Evolutionary conservation across 2,797 vertebrate genomes (phyloP), one percentile per base, ranked within the genome.

Genomic region (Cyprinodon diabolis): DNA sequence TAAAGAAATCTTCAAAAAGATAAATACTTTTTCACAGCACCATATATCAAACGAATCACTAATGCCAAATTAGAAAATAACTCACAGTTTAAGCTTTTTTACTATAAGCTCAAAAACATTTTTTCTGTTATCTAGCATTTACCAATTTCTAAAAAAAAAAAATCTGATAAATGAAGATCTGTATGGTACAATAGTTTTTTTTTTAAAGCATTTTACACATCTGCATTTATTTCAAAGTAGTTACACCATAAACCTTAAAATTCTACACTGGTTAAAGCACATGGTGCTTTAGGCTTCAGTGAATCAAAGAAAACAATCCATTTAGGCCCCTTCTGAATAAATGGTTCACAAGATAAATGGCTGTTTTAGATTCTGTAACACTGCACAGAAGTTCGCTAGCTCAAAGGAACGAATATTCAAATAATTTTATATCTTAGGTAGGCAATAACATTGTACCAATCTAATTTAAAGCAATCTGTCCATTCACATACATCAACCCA

Each of bases 241-340:
- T 57, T 70, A 43, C 58, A 43, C 21, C 21, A 45, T 12, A 30
- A 48, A 56, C 47, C 51, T 25, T 52, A 30, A 66, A 66, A 21
- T 8, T 19, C 71, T 66, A 43, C 54, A 45, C 55, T 30, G 37
- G n/a, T 48, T 2, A 15, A 47, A 10, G 40, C 30, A 21, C 23
- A 66, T 14, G n/a, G 17, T 52, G 58, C 48, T 65, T 65, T 65
- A 45, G n/a, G 60, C 49, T 45, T 37, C 62, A 47, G 17, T 30
- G 17, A 47, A 66, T 66, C 62, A 73, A 66, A 47, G 40, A 66
- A 54, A 66, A 56, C 40, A 55, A 47, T 55, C 40, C 60, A 65
- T 51, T 19, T 43, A 54, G n/a, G 58, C 47, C 14, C 48, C 40
- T 40, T 58, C 58, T 52, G 35, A 60, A 52, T 75, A 17, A 62